Evolutionary conservation across 2,113 vertebrate species (phyloP).

Genomic region (Ranitomeya variabilis): DNA sequence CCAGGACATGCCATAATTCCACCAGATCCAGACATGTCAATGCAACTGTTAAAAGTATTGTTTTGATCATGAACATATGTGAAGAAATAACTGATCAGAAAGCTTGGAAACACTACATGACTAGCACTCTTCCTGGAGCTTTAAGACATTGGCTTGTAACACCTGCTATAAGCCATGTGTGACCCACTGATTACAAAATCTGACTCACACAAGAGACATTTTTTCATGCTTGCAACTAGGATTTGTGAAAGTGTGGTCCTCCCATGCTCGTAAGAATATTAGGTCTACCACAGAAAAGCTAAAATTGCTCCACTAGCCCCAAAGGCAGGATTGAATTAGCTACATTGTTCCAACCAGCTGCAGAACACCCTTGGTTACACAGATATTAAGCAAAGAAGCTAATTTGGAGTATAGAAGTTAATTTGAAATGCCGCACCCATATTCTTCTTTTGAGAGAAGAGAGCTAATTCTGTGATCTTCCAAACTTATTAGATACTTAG

Average conservation of each 20-base stretch:
- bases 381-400: neutral
- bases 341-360: neutral
- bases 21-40: conserved; percentile 57
- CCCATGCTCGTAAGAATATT: neutral
- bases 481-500: neutral
- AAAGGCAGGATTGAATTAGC: neutral
- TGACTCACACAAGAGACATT: neutral
- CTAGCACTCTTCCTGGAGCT: conserved; percentile 4
- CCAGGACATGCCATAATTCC: conserved; percentile 60
- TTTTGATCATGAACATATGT: conserved; percentile 59
- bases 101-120: conserved; percentile 60
- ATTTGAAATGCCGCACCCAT: neutral
- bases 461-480: neutral
- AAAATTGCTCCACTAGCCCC: neutral
- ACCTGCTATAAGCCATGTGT: conserved; percentile 40
- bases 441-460: neutral
- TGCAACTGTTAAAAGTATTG: conserved; percentile 58
- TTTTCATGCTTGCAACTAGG: neutral
- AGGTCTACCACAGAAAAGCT: neutral
- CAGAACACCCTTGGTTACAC: neutral
- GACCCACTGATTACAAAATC: conserved; percentile 23
- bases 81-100: conserved; percentile 53
- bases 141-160: conserved; percentile 7
- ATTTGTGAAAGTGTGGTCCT: neutral
- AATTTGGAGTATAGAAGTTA: neutral